These are phyloP conservation scores for Alectoris magna DNA, from an alignment of 2,797 vertebrate genomes.

Conservation along the genomic window DNA sequence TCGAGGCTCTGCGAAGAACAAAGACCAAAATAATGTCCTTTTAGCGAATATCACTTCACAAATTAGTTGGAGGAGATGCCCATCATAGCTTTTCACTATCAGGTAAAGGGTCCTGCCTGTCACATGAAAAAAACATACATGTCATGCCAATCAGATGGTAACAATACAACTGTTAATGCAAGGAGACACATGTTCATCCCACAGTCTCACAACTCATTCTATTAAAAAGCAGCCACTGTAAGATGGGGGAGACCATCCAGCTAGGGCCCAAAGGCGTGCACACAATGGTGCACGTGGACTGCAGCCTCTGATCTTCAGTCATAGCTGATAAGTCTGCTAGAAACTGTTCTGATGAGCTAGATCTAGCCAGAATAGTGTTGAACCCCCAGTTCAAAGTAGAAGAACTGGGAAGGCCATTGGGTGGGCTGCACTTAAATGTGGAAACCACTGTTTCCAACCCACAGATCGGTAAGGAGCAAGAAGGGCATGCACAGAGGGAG, in stretches of 20 bases:
- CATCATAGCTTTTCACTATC: not conserved
- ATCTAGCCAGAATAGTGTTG: not conserved
- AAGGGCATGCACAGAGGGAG: not conserved
- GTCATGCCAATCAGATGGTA: not conserved
- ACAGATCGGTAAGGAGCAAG: not conserved
- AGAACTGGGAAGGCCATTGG: not conserved
- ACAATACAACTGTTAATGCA: not conserved
- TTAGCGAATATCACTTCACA: not conserved
- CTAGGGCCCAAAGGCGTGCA: not conserved
- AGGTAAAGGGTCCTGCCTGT: not conserved
- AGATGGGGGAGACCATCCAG: accelerated
- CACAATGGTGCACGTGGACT: not conserved
- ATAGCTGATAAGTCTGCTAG: not conserved
- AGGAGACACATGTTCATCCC: accelerated
- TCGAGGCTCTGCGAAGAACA: not conserved
- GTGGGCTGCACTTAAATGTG: not conserved
- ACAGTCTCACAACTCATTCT: not conserved
- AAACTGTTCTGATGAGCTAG: not conserved
- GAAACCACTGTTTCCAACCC: not conserved
- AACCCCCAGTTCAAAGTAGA: not conserved
- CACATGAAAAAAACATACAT: not conserved
- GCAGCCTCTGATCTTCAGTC: not conserved
- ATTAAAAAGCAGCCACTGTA: not conserved
- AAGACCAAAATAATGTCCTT: not conserved
- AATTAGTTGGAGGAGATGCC: not conserved